These are phyloP conservation scores for Agonopterix alstromeriana DNA, from an alignment of 2,888 invertebrate genomes.

Conservation along the genomic window DNA sequence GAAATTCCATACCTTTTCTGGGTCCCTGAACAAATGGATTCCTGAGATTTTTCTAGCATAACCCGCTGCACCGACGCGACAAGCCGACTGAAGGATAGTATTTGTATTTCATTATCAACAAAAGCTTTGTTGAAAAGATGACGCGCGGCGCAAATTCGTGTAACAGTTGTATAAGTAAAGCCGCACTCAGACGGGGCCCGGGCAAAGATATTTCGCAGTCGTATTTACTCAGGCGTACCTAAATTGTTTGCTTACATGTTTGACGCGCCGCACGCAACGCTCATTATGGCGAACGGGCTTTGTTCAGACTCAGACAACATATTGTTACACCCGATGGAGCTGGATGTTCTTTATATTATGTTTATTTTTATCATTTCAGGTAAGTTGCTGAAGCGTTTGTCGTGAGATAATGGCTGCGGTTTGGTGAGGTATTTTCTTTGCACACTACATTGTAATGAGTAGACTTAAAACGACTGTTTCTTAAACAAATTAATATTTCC, in stretches of 20 bases:
- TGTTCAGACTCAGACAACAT: constrained; percentile 70
- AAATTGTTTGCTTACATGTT: constrained; percentile 76
- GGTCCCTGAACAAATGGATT: constrained; percentile 27
- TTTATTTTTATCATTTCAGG: constrained; percentile 71
- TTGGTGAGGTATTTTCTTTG: constrained; percentile 51
- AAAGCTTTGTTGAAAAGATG: constrained; percentile 69
- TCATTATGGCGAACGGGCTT: constrained; percentile 70
- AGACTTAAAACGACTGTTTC: no score
- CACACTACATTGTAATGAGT: not conserved
- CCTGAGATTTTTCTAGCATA: constrained; percentile 46
- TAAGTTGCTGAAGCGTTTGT: constrained; percentile 55
- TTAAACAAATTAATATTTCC: no score
- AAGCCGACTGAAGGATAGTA: constrained; percentile 58
- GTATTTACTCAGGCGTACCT: constrained; percentile 75
- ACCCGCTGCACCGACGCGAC: constrained; percentile 47
- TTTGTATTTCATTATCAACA: constrained; percentile 72
- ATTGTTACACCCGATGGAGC: constrained; percentile 66
- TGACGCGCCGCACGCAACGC: constrained; percentile 74
- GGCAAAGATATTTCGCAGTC: constrained; percentile 69
- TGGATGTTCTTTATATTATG: constrained; percentile 60
- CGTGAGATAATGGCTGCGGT: constrained; percentile 46
- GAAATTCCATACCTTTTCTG: not conserved
- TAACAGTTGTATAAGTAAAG: constrained; percentile 57
- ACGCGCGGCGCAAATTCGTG: constrained; percentile 61
- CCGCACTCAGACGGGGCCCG: constrained; percentile 58